Evolutionary conservation across 2,797 vertebrate genomes (phyloP).

Genomic region (Dendrocincla tyrannina): DNA sequence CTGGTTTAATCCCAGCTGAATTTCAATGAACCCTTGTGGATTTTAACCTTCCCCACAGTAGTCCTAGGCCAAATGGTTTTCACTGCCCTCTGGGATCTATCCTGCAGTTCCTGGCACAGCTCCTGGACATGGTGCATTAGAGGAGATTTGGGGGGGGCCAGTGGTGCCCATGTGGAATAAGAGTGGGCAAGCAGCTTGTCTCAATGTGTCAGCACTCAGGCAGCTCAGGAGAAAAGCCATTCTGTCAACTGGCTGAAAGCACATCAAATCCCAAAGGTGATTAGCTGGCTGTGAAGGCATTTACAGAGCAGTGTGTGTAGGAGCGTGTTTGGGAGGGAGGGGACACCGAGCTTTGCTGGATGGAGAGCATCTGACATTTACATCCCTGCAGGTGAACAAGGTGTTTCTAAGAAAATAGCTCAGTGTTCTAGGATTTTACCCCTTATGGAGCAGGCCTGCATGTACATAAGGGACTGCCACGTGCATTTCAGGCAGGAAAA

Average conservation of each 20-base stretch:
- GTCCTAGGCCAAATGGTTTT: neutral
- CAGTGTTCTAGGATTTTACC: neutral
- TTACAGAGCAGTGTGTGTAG: neutral
- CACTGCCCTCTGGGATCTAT: neutral
- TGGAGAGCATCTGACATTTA: neutral
- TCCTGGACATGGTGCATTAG: neutral
- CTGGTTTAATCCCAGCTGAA: conserved; percentile 11
- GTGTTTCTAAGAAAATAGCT: neutral
- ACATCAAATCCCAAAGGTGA: neutral
- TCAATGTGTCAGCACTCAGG: neutral
- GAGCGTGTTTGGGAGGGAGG: neutral
- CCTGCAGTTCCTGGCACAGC: neutral
- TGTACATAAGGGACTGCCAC: rapidly evolving
- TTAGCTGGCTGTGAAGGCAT: neutral
- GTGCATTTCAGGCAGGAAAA: neutral
- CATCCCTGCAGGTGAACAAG: neutral
- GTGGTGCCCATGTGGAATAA: neutral
- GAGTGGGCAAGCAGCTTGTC: neutral
- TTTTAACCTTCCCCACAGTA: conserved; percentile 1
- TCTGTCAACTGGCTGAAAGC: neutral
- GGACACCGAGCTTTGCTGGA: neutral
- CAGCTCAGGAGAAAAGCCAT: neutral
- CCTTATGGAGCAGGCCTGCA: neutral
- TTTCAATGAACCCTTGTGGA: neutral
- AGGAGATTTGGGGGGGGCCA: neutral